phyloP scores from a whole-genome alignment of 92 coral and sea anemone genomes.

The Muricea muricata region DNA sequence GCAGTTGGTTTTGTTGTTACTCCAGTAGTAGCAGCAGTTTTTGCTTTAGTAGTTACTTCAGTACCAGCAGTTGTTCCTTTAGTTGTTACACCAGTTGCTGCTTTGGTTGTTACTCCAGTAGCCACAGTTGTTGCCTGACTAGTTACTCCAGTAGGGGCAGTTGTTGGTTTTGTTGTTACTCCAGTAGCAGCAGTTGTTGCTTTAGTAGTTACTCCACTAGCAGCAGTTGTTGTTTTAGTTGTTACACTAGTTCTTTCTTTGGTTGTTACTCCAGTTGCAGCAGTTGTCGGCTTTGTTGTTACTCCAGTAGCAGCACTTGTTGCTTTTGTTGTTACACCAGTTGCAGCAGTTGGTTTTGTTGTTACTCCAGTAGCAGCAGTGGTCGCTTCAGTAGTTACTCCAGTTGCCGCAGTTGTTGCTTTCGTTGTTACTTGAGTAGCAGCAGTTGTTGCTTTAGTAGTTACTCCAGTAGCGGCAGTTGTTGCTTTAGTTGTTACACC shows the following conservation, averaged over 20 bases:
- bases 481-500: constrained; percentile 6
- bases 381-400: constrained; percentile 4
- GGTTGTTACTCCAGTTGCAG: neutral
- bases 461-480: constrained; percentile 18
- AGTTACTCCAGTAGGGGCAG: neutral
- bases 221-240: neutral
- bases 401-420: constrained; percentile 2
- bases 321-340: constrained; percentile 12
- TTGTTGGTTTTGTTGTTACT: neutral
- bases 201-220: neutral
- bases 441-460: neutral
- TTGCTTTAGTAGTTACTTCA: neutral
- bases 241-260: neutral
- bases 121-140: neutral
- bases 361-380: neutral
- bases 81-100: neutral
- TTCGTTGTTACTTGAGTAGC: neutral
- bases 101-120: neutral
- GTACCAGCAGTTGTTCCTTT: constrained; percentile 13
- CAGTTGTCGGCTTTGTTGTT: neutral
- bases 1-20: neutral
- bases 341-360: constrained; percentile 1
- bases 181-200: neutral
- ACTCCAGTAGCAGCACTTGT: neutral
- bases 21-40: neutral